Evolutionary conservation across 2,888 invertebrate species (phyloP), one percentile per base, ranked within the genome.

Genomic region (Meloe dianella): DNA sequence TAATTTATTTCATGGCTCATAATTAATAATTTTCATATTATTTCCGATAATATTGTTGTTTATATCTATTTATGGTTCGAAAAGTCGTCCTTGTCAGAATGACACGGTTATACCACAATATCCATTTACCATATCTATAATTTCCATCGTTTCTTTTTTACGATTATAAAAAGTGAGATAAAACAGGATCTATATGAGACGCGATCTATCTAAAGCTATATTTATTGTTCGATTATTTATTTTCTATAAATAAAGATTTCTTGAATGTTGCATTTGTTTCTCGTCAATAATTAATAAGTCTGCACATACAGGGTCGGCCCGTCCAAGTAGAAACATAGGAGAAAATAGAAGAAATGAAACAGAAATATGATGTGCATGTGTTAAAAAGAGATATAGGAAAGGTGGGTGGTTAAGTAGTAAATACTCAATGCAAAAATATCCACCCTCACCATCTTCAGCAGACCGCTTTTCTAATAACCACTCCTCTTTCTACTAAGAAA

Each of bases 71-170:
- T 60, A 66, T 57, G 63, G 66, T 38, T 59, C 32, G 57, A 63
- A 63, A 47, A 66, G 10, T 56, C 66, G 67, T 57, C 67, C 67
- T 67, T 67, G 67, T 54, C 67, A 61, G 61, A 67, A 67, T 67
- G 64, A 67, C 67, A 67, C 67, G 64, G 61, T 59, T 62, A 35
- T 29, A 22, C 60, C 20, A 63, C 29, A 22, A 38, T 65, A 54
- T 66, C 58, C 58, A 62, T 58, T 58, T 66, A 51, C 66, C 59
- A 62, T 66, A 66, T 62, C 58, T 59, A 24, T n/a, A 51, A n/a
- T 54, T 54, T 27, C 24, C 7, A 54, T 27, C 14, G 20, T 54
- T 22, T 54, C 27, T 54, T 24, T 22, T 24, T 51, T 22, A 4
- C 2, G 1, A 22, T 51, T 51, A n/a, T 7, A 54, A 27, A 24